Evolutionary conservation across 1,140 invertebrate species (phyloP).

Genomic region (Zaprionus vittiger): DNA sequence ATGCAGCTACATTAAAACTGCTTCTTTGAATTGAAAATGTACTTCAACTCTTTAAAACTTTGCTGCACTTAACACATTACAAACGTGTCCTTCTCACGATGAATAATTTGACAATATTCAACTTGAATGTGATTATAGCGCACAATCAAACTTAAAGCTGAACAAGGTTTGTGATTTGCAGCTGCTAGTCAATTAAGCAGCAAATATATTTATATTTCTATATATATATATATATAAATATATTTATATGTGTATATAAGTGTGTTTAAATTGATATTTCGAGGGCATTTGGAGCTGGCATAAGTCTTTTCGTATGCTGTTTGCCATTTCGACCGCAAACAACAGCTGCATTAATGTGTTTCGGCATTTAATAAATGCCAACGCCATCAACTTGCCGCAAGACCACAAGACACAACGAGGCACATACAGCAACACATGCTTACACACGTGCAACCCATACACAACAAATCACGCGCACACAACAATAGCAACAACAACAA

Average conservation of each 20-base stretch:
- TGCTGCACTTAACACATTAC: neutral
- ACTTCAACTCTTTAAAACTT: too few relatives aligned
- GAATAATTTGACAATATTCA: constrained; percentile 12
- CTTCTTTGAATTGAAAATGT: neutral
- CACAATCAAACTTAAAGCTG: neutral
- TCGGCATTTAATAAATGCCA: constrained; percentile 45
- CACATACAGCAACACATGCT: neutral
- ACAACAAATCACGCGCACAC: constrained; percentile 71
- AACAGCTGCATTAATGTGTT: constrained; percentile 37
- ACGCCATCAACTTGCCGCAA: constrained; percentile 34
- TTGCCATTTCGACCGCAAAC: constrained; percentile 33
- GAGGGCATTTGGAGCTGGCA: neutral
- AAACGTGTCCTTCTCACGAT: neutral
- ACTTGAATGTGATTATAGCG: neutral
- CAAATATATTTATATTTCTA: constrained; percentile 6
- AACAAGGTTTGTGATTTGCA: neutral
- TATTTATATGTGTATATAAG: neutral
- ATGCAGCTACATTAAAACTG: neutral
- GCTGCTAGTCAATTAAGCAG: neutral
- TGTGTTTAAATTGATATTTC: constrained; percentile 1
- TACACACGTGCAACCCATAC: constrained; percentile 58
- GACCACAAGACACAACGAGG: constrained; percentile 36
- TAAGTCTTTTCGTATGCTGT: constrained; percentile 20
- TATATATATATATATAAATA: neutral
- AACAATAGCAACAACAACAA: constrained; percentile 42